Evolutionary conservation across 2,888 invertebrate genomes (phyloP).

Genomic region (Parelbella ahira): DNA sequence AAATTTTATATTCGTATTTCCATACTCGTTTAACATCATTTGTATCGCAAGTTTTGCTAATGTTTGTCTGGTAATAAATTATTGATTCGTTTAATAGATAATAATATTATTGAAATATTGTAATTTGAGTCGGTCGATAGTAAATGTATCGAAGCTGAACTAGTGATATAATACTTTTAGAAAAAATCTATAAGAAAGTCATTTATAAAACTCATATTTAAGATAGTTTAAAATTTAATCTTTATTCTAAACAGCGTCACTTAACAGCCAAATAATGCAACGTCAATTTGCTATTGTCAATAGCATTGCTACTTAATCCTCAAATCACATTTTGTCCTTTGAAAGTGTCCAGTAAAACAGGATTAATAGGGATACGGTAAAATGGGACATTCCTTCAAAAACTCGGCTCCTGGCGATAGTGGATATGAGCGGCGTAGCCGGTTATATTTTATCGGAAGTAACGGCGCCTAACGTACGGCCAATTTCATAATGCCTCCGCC

Average conservation of each 20-base stretch:
- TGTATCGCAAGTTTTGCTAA: conserved; percentile 34
- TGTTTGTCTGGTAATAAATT: conserved; percentile 43
- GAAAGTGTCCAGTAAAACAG: too few species aligned
- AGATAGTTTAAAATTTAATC: too few species aligned
- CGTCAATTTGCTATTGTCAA: too few species aligned
- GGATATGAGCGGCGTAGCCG: conserved; percentile 74
- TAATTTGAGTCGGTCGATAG: conserved; percentile 57
- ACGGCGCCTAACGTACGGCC: conserved; percentile 79
- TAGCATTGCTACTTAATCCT: too few species aligned
- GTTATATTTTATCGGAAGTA: conserved; percentile 79
- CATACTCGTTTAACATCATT: conserved; percentile 24
- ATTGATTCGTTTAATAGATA: conserved; percentile 58
- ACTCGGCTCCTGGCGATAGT: conserved; percentile 28
- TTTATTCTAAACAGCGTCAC: too few species aligned
- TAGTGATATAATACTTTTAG: too few species aligned
- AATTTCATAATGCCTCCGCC: conserved; percentile 78
- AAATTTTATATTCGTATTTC: conserved; percentile 13
- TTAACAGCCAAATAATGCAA: too few species aligned
- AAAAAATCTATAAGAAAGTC: too few species aligned
- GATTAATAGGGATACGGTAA: too few species aligned
- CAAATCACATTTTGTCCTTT: too few species aligned
- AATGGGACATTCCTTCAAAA: conserved; percentile 8
- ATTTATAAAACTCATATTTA: too few species aligned
- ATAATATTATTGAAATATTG: conserved; percentile 52
- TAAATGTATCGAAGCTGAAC: conserved; percentile 45